Conservation (phyloP, 2,888 invertebrate species). For the Phortica magna region DNA sequence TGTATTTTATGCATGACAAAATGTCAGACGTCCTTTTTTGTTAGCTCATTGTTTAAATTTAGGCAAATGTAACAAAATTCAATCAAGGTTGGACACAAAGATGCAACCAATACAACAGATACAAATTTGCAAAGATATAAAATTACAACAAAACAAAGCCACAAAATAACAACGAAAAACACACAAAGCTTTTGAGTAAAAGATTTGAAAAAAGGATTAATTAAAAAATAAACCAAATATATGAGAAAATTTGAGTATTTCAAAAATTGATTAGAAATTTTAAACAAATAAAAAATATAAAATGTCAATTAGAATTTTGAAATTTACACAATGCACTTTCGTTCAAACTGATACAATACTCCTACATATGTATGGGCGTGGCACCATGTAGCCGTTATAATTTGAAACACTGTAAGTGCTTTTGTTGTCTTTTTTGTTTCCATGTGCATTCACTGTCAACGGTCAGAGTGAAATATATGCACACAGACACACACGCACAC, state of each 20-base stretch:
- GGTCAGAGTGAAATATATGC: too few relatives aligned
- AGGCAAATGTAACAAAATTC: too few relatives aligned
- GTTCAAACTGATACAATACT: not conserved
- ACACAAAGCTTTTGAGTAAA: not conserved
- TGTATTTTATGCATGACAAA: too few relatives aligned
- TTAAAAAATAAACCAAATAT: not conserved
- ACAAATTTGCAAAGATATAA: too few relatives aligned
- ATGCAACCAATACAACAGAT: too few relatives aligned
- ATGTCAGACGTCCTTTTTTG: too few relatives aligned
- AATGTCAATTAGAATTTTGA: not conserved
- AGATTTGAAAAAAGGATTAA: not conserved
- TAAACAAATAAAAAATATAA: conserved; percentile 10
- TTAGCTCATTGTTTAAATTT: too few relatives aligned
- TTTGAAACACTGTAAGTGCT: not conserved
- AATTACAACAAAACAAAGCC: too few relatives aligned
- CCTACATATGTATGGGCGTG: not conserved
- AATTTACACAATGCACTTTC: not conserved
- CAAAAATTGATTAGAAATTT: conserved; percentile 70
- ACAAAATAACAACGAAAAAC: too few relatives aligned
- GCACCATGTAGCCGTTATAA: not conserved
- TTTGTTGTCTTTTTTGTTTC: too few relatives aligned
- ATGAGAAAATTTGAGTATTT: conserved; percentile 54
- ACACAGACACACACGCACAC: not conserved
- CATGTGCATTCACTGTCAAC: too few relatives aligned
- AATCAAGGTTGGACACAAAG: too few relatives aligned